These are phyloP conservation scores for Leguminivora glycinivorella DNA, from an alignment of 1,140 invertebrate genomes.

Conservation along the genomic window DNA sequence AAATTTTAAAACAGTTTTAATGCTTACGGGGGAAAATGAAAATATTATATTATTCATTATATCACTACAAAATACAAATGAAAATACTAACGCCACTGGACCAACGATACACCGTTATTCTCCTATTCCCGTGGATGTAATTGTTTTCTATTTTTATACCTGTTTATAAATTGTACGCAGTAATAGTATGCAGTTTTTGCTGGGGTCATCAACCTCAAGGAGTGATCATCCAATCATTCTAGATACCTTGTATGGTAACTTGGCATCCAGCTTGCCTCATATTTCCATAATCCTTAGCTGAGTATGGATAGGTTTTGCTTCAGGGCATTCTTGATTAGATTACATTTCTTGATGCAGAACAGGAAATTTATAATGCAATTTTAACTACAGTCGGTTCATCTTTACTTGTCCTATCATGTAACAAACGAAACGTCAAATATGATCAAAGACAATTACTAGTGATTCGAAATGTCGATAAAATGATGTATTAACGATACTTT, in stretches of 20 bases:
- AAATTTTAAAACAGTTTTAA: background rate
- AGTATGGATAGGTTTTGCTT: background rate
- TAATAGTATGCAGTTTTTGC: slow-evolving; percentile 2
- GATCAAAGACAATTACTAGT: too few species aligned
- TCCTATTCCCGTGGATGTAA: background rate
- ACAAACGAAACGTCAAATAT: too few species aligned
- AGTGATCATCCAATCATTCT: slow-evolving; percentile 18
- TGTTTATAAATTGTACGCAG: background rate
- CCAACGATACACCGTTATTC: background rate
- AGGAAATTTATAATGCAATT: too few species aligned
- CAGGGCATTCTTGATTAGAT: background rate
- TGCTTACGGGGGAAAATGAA: too few species aligned
- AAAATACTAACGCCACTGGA: background rate
- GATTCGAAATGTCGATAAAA: too few species aligned
- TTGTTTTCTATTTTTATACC: slow-evolving; percentile 1
- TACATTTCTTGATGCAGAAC: background rate
- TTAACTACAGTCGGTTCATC: too few species aligned
- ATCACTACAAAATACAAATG: too few species aligned
- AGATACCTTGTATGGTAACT: slow-evolving; percentile 16
- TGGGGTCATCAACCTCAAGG: slow-evolving; percentile 3
- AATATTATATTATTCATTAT: too few species aligned
- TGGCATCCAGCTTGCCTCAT: slow-evolving; percentile 6
- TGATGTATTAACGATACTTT: too few species aligned
- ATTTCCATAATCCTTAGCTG: slow-evolving; percentile 5
- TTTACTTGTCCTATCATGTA: too few species aligned